phyloP scores from a whole-genome alignment of 2,888 invertebrate genomes.

The Leptura quadrifasciata region DNA sequence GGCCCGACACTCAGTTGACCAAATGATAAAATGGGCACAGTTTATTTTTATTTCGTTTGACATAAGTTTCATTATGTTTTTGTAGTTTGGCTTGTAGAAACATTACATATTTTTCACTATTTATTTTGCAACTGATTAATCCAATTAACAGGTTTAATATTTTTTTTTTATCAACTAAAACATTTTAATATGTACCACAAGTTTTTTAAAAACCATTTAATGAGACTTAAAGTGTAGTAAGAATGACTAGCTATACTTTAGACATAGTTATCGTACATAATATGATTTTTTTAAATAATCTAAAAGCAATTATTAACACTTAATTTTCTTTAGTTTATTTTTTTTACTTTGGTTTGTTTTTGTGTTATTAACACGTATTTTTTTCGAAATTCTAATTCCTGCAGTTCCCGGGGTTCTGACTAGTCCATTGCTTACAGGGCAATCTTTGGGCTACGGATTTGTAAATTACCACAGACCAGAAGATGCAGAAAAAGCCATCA shows the following conservation, averaged over 20 bases:
- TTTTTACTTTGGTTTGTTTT: conserved; percentile 60
- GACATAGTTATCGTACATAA: not conserved
- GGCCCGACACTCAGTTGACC: conserved; percentile 8
- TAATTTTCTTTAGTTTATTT: conserved; percentile 45
- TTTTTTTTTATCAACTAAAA: conserved; percentile 18
- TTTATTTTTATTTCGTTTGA: conserved; percentile 21
- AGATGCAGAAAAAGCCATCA: conserved; percentile 99
- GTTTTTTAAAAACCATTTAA: not conserved
- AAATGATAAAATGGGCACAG: conserved; percentile 6
- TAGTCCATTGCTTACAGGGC: conserved; percentile 82
- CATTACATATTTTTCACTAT: conserved; percentile 47
- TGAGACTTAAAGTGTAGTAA: not conserved
- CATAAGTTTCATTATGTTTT: conserved; percentile 24
- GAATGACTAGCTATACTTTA: conserved; percentile 3
- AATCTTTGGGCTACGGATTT: conserved; percentile 99
- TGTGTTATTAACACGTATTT: conserved; percentile 67
- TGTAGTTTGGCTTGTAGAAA: conserved; percentile 38
- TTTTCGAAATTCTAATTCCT: conserved; percentile 67
- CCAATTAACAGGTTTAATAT: conserved; percentile 7
- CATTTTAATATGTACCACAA: conserved; percentile 29
- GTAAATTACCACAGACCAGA: conserved; percentile 99
- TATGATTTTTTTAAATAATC: conserved; percentile 1
- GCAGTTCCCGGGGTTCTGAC: conserved; percentile 73
- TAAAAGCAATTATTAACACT: conserved; percentile 31
- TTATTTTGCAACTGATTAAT: conserved; percentile 45